Conservation (phyloP, 2,113 vertebrate species). For the Amphiprion ocellaris region DNA sequence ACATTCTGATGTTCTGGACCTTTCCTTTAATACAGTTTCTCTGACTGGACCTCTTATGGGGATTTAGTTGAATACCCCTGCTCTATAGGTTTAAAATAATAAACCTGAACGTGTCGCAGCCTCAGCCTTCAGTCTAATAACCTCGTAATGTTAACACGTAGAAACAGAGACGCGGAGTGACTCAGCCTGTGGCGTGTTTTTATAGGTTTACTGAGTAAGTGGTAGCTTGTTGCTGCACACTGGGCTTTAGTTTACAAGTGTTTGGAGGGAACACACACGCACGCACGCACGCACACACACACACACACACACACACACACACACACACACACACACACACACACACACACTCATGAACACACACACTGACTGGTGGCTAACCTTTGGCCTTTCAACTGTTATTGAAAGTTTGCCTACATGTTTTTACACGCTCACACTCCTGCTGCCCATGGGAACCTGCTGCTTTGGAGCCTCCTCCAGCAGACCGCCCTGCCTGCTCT, state of each 20-base stretch:
- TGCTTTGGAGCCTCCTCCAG: slow-evolving; percentile 49
- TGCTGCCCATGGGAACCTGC: slow-evolving; percentile 55
- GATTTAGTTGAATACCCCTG: no score
- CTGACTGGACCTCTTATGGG: no score
- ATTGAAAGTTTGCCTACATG: slow-evolving; percentile 33
- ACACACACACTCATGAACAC: neutral
- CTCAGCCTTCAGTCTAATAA: neutral
- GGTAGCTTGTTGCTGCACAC: slow-evolving; percentile 39
- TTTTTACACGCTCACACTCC: slow-evolving; percentile 15
- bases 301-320: slow-evolving; percentile 2
- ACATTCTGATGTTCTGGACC: no score
- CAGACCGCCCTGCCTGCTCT: slow-evolving; percentile 55
- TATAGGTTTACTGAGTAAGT: slow-evolving; percentile 43
- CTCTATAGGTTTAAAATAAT: neutral
- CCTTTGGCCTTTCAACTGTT: slow-evolving; percentile 16
- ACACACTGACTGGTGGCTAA: neutral
- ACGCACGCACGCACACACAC: slow-evolving; percentile 11
- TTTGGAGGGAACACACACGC: slow-evolving; percentile 37
- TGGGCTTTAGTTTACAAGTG: slow-evolving; percentile 29
- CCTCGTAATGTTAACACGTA: slow-evolving; percentile 16
- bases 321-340: neutral
- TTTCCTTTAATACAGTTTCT: no score
- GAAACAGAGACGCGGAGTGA: slow-evolving; percentile 33
- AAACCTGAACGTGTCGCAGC: neutral
- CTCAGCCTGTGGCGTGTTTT: slow-evolving; percentile 30